These are phyloP conservation scores for Drosophila algonquin DNA, from an alignment of 2,888 invertebrate genomes.

Conservation along the genomic window DNA sequence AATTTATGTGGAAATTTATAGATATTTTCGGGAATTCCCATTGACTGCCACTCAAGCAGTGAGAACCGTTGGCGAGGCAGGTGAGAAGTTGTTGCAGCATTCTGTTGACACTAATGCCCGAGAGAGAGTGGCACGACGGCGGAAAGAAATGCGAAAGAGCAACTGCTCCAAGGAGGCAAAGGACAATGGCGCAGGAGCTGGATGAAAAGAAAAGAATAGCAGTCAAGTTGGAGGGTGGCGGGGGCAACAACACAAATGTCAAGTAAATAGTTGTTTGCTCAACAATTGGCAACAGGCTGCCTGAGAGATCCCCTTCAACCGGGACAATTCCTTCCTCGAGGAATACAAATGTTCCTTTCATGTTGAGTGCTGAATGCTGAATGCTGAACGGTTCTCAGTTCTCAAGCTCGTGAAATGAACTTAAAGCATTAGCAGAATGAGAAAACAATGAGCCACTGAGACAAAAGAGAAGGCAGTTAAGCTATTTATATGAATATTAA, in stretches of 20 bases:
- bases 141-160: constrained; percentile 39
- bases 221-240: constrained; percentile 42
- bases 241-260: constrained; percentile 31
- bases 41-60: constrained; percentile 56
- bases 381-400: not conserved
- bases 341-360: constrained; percentile 4
- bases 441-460: not conserved
- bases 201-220: constrained; percentile 61
- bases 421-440: constrained; percentile 4
- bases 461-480: constrained; percentile 15
- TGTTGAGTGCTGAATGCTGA: not conserved
- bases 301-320: constrained; percentile 15
- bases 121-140: constrained; percentile 39
- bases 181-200: constrained; percentile 46
- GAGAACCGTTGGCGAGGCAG: constrained; percentile 18
- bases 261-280: constrained; percentile 59
- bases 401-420: constrained; percentile 9
- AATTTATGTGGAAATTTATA: constrained; percentile 73
- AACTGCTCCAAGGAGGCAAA: constrained; percentile 33
- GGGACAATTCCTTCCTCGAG: constrained; percentile 17
- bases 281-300: constrained; percentile 68
- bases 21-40: constrained; percentile 50
- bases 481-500: not conserved
- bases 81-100: constrained; percentile 21
- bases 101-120: constrained; percentile 72